Base-by-base conservation (phyloP, 2,888 invertebrate species). In the Julus scandinavius region DNA sequence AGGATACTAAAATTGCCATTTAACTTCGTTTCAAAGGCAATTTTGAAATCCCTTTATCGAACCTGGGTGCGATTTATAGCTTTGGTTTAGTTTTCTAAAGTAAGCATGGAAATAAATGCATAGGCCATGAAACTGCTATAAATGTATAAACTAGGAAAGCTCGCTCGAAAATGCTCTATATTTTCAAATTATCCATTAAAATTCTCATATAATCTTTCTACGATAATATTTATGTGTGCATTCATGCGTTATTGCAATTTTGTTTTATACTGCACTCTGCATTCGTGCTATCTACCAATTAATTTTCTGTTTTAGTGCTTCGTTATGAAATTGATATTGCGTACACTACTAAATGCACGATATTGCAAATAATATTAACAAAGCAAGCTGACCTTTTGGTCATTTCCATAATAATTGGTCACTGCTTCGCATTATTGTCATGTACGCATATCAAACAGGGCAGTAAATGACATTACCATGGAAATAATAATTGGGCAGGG, bases 351-450 rank as follows among this genome's bases (percentile, higher is more conserved):
- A 80, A 80, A 80, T 38, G 38, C 38, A 29, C 11, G 80, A 6
- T 20, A 80, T 38, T 13, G 80, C 11, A 7, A 20, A 80, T 38
- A 38, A 38, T 80, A 80, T 80, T 80, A 80, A 29, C 20, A 13
- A 80, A 80, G 80, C 80, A 6, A 13, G 2, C 80, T 80, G 80
- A 80, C 80, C 80, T 80, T 80, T 80, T 20, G 80, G 80, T 38
- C 80, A 80, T 80, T 80, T 80, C 38, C 80, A 80, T 80, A 80
- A 80, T 80, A 80, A 80, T 80, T 80, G 80, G 80, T 38, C 80
- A 80, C 38, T 38, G 38, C 80, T 80, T 80, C 15, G 38, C 38
- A 80, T 80, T 80, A 80, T 80, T 80, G 80, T 38, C 80, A 13
- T 80, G 80, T 29, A 29, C 38, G 80, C 13, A 15, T 80, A 80